A percentile compares a stretch with the other conserved stretches of the same genome.
These are phyloP conservation scores for Apogon talboti DNA, from an alignment of 2,797 vertebrate genomes.

Conservation along the genomic window DNA sequence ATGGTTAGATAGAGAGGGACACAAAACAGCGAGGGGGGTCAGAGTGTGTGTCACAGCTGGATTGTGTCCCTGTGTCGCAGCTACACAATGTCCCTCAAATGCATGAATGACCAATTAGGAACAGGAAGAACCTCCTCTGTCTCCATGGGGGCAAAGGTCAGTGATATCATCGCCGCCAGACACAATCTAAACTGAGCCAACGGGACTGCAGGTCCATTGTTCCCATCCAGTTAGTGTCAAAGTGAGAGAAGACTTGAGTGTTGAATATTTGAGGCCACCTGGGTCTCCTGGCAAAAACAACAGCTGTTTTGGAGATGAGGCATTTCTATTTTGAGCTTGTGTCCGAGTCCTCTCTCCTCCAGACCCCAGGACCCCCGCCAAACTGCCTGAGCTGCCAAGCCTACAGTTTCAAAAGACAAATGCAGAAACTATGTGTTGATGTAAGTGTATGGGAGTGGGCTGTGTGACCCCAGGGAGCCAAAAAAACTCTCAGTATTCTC, in stretches of 20 bases:
- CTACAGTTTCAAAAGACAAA: conserved; percentile 79
- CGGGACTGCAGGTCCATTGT: conserved; percentile 62
- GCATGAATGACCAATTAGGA: conserved; percentile 54
- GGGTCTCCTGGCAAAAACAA: conserved; percentile 96
- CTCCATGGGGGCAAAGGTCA: conserved; percentile 58
- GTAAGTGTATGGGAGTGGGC: conserved; percentile 79
- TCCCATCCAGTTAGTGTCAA: conserved; percentile 64
- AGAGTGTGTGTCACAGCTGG: conserved; percentile 40
- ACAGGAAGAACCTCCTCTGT: conserved; percentile 73
- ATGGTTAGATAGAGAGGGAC: conserved; percentile 17
- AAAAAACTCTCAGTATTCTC: conserved; percentile 50
- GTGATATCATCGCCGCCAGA: conserved; percentile 74
- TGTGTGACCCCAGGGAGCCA: conserved; percentile 47
- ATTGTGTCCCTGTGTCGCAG: conserved; percentile 25
- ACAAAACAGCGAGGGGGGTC: conserved; percentile 9
- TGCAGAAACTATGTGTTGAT: conserved; percentile 83
- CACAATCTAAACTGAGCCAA: conserved; percentile 55
- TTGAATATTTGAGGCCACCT: conserved; percentile 88
- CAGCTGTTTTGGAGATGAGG: conserved; percentile 92
- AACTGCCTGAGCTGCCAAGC: conserved; percentile 65
- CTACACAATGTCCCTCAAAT: conserved; percentile 44
- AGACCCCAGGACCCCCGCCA: conserved; percentile 77
- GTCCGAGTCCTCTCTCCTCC: conserved; percentile 73
- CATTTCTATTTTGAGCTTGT: conserved; percentile 92
- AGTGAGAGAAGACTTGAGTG: conserved; percentile 35